These are phyloP conservation scores for Nyctibius bracteatus DNA, from an alignment of 2,113 vertebrate species.

Conservation along the genomic window DNA sequence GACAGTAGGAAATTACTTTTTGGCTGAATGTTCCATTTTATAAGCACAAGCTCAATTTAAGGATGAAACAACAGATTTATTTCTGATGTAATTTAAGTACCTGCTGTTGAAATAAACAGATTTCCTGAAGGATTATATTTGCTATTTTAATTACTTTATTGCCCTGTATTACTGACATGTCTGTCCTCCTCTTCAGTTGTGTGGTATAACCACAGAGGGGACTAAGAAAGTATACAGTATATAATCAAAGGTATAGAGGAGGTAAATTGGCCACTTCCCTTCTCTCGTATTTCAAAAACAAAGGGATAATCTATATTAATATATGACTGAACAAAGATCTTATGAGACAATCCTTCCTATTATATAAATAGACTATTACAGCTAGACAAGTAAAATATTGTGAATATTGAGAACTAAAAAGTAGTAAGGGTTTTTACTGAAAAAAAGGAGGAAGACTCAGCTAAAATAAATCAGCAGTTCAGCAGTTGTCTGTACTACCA, in stretches of 20 bases:
- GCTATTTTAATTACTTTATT: not conserved
- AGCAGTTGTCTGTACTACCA: not conserved
- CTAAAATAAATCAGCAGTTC: not conserved
- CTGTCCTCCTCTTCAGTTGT: not conserved
- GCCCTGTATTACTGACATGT: not conserved
- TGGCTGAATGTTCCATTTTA: not conserved
- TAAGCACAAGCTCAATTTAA: not conserved
- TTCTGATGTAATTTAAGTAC: not conserved
- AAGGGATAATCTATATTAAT: not conserved
- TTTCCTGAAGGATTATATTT: not conserved
- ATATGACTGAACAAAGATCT: not conserved
- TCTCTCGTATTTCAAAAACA: conserved; percentile 6
- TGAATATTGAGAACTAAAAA: not conserved
- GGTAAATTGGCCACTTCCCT: conserved; percentile 2
- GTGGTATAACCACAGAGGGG: not conserved
- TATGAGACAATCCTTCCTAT: not conserved
- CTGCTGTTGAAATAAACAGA: not conserved
- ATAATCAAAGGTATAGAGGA: conserved; percentile 15
- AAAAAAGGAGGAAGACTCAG: not conserved
- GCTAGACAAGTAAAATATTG: not conserved
- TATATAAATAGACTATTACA: not conserved
- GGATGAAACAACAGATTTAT: not conserved
- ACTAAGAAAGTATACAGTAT: not conserved
- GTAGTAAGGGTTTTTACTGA: not conserved
- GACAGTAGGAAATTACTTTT: not conserved